Evolutionary conservation across 2,888 invertebrate genomes (phyloP), one percentile per base, ranked within the genome.

Genomic region (Leucoma salicis): DNA sequence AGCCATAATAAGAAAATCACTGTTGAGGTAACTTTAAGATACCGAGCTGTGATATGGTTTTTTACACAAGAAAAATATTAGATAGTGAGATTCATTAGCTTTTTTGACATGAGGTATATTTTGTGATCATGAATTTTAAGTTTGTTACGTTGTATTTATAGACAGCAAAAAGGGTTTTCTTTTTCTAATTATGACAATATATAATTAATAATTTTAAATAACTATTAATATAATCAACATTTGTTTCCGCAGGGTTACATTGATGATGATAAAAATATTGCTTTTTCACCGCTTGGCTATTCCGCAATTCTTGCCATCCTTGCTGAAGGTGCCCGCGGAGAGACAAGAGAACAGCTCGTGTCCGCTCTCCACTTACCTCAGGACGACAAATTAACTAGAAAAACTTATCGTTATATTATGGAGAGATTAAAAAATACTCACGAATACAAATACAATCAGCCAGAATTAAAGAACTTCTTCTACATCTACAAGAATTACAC

Each of bases 401-500:
- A 79, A 43, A 86, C 87, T 5, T 92, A 87, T 64, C 79, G 77
- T 3, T 81, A 74, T 33, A 86, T 91, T 5, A 83, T 91, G 78
- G 81, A 90, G 36, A 77, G 90, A 33, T 63, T 91, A n/a, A 88
- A 83, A 53, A 90, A 90, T 35, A 84, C 75, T 2, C 78, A 87
- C 36, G 81, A 86, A 46, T 90, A 87, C 52, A 83, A 85, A 70
- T 74, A 79, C 39, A 90, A 90, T 49, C 81, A 85, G 43, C 93
- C 93, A 0, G 92, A 93, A 53, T 80, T 93, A 51, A 92, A 92
- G 65, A 93, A 92, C 58, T 93, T 91, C 85, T 91, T 93, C 61
- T 93, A 93, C 57, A 90, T 93, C 4, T 93, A 93, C 70, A 92
- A 92, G 60, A 93, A 93, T 58, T 91, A 92, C 62, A 91, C 92